Percentiles rank a stretch among this genome's conserved stretches.
These are phyloP conservation scores for Morelia viridis DNA, from an alignment of 2,797 vertebrate species.

Conservation along the genomic window DNA sequence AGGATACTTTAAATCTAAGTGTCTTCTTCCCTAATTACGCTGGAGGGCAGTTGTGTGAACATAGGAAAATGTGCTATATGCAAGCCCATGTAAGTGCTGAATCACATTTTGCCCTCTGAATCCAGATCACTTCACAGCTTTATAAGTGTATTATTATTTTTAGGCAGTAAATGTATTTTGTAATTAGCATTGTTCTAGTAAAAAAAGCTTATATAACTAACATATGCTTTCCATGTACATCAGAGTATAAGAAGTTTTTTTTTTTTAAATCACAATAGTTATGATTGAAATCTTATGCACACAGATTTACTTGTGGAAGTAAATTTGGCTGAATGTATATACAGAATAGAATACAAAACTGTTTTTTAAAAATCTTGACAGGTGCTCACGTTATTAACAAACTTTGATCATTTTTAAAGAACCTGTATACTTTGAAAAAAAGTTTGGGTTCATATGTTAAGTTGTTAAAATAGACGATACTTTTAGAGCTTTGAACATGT, in stretches of 20 bases:
- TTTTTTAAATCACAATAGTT: too few species aligned
- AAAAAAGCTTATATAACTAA: background rate
- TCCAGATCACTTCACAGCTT: background rate
- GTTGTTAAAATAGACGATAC: conserved; percentile 1
- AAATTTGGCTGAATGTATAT: background rate
- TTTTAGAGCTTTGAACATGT: background rate
- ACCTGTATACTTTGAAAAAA: conserved; percentile 16
- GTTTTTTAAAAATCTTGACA: background rate
- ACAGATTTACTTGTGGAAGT: background rate
- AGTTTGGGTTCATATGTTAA: conserved; percentile 3
- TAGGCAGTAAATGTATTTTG: background rate
- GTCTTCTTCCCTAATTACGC: background rate
- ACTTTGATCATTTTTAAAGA: background rate
- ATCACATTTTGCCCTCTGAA: background rate
- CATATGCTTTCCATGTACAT: background rate
- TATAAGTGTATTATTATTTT: background rate
- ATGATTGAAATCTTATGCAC: background rate
- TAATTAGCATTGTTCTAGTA: background rate
- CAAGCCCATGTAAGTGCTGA: background rate
- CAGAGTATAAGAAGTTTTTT: background rate
- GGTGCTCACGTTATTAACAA: background rate
- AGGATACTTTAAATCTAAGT: too few species aligned
- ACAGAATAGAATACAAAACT: background rate
- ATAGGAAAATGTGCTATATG: background rate
- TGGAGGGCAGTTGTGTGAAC: background rate